phyloP scores from a whole-genome alignment of 2,888 invertebrate genomes.

The Chironomus tentans region DNA sequence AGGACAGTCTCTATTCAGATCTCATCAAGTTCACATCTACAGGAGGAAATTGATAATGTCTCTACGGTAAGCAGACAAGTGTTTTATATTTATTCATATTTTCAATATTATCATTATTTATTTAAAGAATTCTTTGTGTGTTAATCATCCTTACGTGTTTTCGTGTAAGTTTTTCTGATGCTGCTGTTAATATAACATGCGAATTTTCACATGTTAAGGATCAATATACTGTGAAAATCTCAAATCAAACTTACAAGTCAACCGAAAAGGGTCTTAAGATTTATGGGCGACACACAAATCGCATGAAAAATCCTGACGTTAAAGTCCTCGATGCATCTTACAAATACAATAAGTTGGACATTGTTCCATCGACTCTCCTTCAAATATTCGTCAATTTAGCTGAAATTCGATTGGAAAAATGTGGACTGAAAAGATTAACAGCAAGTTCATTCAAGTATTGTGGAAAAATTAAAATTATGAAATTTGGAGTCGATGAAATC shows the following conservation, averaged over 20 bases:
- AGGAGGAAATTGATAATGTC: not conserved
- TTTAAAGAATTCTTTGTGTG: not conserved
- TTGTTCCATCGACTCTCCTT: not conserved
- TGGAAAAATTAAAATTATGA: not conserved
- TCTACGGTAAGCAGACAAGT: not conserved
- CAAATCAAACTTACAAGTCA: not conserved
- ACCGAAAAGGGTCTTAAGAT: not conserved
- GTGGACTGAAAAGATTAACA: not conserved
- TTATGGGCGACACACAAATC: not conserved
- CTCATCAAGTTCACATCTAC: not conserved
- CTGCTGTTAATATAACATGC: not conserved
- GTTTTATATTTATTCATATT: not conserved
- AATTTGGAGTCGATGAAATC: not conserved
- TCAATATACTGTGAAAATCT: not conserved
- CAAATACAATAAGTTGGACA: not conserved
- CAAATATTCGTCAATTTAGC: not conserved
- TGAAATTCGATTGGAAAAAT: not conserved
- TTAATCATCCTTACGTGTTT: not conserved
- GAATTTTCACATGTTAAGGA: not conserved
- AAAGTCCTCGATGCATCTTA: not conserved
- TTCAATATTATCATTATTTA: not conserved
- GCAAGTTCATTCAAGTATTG: not conserved
- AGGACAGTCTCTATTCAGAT: not conserved
- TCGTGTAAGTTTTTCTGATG: not conserved
- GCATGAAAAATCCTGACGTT: not conserved